Evolutionary conservation across 2,888 invertebrate species (phyloP).

Genomic region (Ophonus ardosiacus): DNA sequence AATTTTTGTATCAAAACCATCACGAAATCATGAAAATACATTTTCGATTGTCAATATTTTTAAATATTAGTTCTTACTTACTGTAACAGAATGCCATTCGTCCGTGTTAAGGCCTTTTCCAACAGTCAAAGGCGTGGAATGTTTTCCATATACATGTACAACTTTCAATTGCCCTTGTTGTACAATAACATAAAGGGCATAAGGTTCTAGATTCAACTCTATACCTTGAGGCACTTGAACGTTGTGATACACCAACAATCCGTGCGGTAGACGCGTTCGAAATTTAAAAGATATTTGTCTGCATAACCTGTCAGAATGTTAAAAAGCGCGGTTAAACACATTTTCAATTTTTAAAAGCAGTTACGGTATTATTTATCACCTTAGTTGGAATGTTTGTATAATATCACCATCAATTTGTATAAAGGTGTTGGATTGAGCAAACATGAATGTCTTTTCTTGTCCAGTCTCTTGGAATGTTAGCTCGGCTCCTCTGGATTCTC

Average conservation of each 20-base stretch:
- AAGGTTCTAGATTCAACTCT: constrained; percentile 86
- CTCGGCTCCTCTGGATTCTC: constrained; percentile 86
- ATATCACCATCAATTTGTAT: constrained; percentile 94
- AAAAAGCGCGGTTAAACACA: too few relatives aligned
- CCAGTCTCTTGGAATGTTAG: constrained; percentile 92
- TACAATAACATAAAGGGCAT: constrained; percentile 93
- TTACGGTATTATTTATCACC: constrained; percentile 76
- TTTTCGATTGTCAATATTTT: too few relatives aligned
- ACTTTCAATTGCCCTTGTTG: constrained; percentile 95
- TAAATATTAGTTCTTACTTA: constrained; percentile 71
- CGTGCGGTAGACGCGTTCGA: constrained; percentile 91
- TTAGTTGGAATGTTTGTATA: constrained; percentile 92
- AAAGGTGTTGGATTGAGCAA: constrained; percentile 93
- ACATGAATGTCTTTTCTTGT: constrained; percentile 92
- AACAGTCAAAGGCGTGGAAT: constrained; percentile 89
- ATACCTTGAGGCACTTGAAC: constrained; percentile 86
- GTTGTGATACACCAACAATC: constrained; percentile 92
- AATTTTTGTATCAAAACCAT: neutral
- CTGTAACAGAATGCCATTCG: constrained; percentile 93
- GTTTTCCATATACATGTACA: constrained; percentile 93
- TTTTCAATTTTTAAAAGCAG: too few relatives aligned
- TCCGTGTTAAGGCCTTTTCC: constrained; percentile 93
- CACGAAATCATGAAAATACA: neutral
- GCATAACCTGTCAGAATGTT: constrained; percentile 81
- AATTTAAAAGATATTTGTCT: constrained; percentile 93